Evolutionary conservation across 2,888 invertebrate genomes (phyloP).

Genomic region (Cryptocephalus moraei): DNA sequence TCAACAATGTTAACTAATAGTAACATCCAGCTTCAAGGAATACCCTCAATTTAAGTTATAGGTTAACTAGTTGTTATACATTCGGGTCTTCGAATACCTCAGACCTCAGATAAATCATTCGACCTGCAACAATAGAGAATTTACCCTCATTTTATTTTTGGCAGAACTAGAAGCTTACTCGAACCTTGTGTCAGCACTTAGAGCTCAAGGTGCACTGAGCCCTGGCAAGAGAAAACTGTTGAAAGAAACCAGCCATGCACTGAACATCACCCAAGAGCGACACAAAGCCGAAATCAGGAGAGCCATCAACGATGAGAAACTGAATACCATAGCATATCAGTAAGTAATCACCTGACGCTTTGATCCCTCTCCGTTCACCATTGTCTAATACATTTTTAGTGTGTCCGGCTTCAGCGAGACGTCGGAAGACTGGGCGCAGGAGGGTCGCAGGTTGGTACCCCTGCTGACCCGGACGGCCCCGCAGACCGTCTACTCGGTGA

Average conservation of each 20-base stretch:
- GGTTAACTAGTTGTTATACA: too few species aligned
- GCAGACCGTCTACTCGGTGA: conserved; percentile 71
- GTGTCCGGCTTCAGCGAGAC: conserved; percentile 58
- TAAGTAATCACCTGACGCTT: conserved; percentile 45
- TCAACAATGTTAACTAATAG: too few species aligned
- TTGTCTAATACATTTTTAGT: conserved; percentile 30
- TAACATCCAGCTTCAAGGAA: too few species aligned
- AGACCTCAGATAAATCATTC: too few species aligned
- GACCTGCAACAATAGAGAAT: too few species aligned
- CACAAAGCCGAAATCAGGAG: conserved; percentile 87
- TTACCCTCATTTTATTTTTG: too few species aligned
- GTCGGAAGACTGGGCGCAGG: conserved; percentile 69
- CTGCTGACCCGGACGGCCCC: conserved; percentile 75
- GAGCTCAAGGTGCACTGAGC: conserved; percentile 84
- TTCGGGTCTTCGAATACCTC: too few species aligned
- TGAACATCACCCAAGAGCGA: conserved; percentile 82
- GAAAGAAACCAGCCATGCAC: conserved; percentile 68
- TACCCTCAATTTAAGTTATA: too few species aligned
- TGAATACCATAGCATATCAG: conserved; percentile 84
- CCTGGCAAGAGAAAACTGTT: conserved; percentile 75
- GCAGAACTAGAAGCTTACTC: conserved; percentile 87
- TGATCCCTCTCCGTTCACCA: background rate
- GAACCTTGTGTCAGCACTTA: conserved; percentile 77
- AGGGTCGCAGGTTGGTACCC: conserved; percentile 76
- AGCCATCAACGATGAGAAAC: conserved; percentile 84